Evolutionary conservation across 2,888 invertebrate species (phyloP).

Genomic region (Pyrrhosoma nymphula): DNA sequence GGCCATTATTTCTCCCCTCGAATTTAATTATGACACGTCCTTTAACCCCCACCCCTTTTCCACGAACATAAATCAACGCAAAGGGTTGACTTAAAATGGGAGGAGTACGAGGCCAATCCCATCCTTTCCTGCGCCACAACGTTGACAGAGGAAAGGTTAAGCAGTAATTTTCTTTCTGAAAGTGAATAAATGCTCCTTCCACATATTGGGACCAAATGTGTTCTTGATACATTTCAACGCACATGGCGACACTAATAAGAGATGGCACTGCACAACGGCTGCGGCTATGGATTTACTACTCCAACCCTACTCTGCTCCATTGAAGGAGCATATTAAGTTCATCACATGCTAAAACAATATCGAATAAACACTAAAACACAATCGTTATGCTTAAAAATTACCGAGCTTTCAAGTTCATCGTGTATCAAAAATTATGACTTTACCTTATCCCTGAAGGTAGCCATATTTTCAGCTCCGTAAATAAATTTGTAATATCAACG

Average conservation of each 20-base stretch:
- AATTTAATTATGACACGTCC: constrained; percentile 31
- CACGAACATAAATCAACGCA: neutral
- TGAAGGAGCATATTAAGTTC: too few relatives aligned
- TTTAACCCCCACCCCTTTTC: neutral
- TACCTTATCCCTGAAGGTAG: too few relatives aligned
- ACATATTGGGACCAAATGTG: neutral
- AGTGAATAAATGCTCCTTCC: neutral
- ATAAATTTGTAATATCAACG: too few relatives aligned
- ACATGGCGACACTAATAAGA: neutral
- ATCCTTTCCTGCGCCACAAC: neutral
- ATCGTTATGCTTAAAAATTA: too few relatives aligned
- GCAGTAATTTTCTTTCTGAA: neutral
- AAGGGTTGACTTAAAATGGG: neutral
- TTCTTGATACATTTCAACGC: neutral
- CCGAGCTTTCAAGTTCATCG: too few relatives aligned
- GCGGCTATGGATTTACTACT: neutral
- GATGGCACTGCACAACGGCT: neutral
- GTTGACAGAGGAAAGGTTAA: neutral
- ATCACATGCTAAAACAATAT: too few relatives aligned
- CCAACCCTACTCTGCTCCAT: neutral
- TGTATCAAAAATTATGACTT: too few relatives aligned
- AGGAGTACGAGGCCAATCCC: neutral
- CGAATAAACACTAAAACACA: too few relatives aligned
- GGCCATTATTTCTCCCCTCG: neutral
- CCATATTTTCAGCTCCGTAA: too few relatives aligned